A percentile compares a stretch with the other conserved stretches of the same genome.
phyloP scores from a whole-genome alignment of 2,888 invertebrate species.

The Acleris sparsana region DNA sequence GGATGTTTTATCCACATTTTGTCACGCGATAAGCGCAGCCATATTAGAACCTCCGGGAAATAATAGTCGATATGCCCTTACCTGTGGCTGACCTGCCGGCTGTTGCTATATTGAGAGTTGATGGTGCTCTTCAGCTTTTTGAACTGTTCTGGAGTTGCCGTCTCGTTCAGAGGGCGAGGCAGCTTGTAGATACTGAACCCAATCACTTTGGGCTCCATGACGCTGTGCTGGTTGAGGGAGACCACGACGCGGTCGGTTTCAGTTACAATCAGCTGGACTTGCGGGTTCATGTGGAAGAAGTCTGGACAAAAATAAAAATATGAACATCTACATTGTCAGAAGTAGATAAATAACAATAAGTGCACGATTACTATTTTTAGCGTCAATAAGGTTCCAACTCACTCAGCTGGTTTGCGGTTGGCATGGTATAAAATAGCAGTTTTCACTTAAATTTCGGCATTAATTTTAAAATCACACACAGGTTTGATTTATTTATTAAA shows the following conservation, averaged over 20 bases:
- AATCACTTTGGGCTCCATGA: conserved; percentile 96
- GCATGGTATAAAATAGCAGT: too few relatives aligned
- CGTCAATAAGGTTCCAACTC: too few relatives aligned
- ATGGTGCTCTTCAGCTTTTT: conserved; percentile 93
- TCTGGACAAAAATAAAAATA: conserved; percentile 68
- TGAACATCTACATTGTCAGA: too few relatives aligned
- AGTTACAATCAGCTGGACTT: conserved; percentile 90
- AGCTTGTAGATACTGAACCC: conserved; percentile 94
- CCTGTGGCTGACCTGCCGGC: conserved; percentile 90
- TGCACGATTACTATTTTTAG: too few relatives aligned
- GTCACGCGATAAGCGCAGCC: too few relatives aligned
- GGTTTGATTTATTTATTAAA: too few relatives aligned
- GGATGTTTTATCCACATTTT: too few relatives aligned
- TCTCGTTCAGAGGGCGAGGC: conserved; percentile 88
- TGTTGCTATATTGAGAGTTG: conserved; percentile 96
- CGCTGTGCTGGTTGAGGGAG: conserved; percentile 94
- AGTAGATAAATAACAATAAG: background rate
- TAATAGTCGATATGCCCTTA: conserved; percentile 38
- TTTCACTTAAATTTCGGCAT: too few relatives aligned
- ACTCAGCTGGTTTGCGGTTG: too few relatives aligned
- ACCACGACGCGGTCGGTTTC: conserved; percentile 88
- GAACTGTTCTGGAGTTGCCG: conserved; percentile 91
- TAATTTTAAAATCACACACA: too few relatives aligned
- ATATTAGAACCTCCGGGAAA: too few relatives aligned
- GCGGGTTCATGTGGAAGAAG: conserved; percentile 96